Evolutionary conservation across 1,140 invertebrate genomes (phyloP).

Genomic region (Tachypleus tridentatus): DNA sequence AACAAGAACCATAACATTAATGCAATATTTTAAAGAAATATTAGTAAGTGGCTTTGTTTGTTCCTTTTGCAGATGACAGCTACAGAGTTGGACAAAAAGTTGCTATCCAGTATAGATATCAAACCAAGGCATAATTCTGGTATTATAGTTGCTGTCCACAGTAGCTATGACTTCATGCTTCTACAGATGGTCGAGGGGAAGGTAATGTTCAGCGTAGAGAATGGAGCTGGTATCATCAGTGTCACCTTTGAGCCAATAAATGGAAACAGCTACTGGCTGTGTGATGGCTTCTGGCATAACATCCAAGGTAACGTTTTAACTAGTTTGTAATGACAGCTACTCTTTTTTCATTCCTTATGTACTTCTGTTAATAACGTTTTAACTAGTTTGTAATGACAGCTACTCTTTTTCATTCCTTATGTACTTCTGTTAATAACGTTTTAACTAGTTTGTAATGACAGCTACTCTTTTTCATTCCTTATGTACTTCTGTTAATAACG

Average conservation of each 20-base stretch:
- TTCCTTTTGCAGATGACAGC: conserved; percentile 43
- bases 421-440: too few species aligned
- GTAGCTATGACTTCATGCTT: conserved; percentile 63
- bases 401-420: too few species aligned
- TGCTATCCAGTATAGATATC: conserved; percentile 70
- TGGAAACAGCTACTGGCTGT: conserved; percentile 50
- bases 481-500: too few species aligned
- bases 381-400: too few species aligned
- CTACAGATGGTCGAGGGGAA: conserved; percentile 74
- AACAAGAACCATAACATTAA: too few species aligned
- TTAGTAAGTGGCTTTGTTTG: too few species aligned
- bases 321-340: conserved; percentile 16
- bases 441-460: too few species aligned
- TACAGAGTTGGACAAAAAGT: conserved; percentile 65
- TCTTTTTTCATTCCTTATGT: conserved; percentile 18
- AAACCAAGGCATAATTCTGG: conserved; percentile 72
- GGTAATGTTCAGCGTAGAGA: conserved; percentile 68
- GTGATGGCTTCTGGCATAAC: conserved; percentile 88
- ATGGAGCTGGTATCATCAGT: conserved; percentile 63
- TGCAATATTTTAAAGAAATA: too few species aligned
- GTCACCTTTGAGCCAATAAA: conserved; percentile 54
- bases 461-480: too few species aligned
- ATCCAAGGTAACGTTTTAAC: conserved; percentile 52
- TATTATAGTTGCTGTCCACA: conserved; percentile 59
- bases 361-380: too few species aligned